A percentile compares a stretch with the other conserved stretches of the same genome.
Conservation (phyloP, 1,140 invertebrate species). For the Drosophila ercepeae region DNA sequence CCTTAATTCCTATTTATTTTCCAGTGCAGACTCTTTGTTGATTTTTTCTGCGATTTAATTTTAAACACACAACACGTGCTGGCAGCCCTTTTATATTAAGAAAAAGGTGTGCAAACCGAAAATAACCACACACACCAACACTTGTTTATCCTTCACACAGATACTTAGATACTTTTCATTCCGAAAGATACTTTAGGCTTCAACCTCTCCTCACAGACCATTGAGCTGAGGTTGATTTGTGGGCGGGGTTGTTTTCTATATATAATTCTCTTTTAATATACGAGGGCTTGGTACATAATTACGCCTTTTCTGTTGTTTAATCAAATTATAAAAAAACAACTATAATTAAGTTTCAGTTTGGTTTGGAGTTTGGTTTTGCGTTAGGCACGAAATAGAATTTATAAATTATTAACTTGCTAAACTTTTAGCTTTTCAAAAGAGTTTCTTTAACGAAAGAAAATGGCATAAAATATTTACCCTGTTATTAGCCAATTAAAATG, state of each 20-base stretch:
- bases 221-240: slow-evolving; percentile 24
- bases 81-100: slow-evolving; percentile 41
- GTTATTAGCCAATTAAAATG: slow-evolving; percentile 51
- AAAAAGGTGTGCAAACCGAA: slow-evolving; percentile 65
- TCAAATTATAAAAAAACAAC: slow-evolving; percentile 8
- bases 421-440: too few species aligned
- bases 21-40: slow-evolving; percentile 42
- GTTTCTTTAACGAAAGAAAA: too few species aligned
- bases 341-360: slow-evolving; percentile 26
- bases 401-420: background rate
- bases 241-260: slow-evolving; percentile 16
- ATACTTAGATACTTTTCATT: background rate
- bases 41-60: slow-evolving; percentile 72
- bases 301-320: slow-evolving; percentile 21
- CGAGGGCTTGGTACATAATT: slow-evolving; percentile 20
- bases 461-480: slow-evolving; percentile 17
- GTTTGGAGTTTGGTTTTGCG: background rate
- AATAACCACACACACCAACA: slow-evolving; percentile 48
- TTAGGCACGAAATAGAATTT: background rate
- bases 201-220: slow-evolving; percentile 46
- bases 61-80: slow-evolving; percentile 79
- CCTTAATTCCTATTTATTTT: too few species aligned
- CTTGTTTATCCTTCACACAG: background rate
- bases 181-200: slow-evolving; percentile 12
- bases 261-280: slow-evolving; percentile 35